phyloP scores from a whole-genome alignment of 2,113 vertebrate genomes.

The Heterochromis multidens region DNA sequence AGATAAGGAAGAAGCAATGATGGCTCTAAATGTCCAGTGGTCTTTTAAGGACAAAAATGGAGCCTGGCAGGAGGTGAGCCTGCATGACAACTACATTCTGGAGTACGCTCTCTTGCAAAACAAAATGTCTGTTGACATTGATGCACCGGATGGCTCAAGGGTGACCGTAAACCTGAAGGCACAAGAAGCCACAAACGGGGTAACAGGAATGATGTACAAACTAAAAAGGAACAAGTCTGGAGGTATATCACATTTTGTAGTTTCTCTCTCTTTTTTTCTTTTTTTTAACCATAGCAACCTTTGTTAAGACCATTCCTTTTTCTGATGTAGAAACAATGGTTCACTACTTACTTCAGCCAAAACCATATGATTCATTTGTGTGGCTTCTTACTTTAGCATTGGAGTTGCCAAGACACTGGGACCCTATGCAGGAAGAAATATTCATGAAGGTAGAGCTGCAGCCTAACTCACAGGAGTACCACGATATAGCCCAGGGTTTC shows the following conservation, averaged over 20 bases:
- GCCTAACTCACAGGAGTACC: not conserved
- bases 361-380: fast-evolving
- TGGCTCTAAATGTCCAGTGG: constrained; percentile 49
- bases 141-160: not conserved
- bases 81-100: constrained; percentile 41
- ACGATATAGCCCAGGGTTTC: constrained; percentile 6
- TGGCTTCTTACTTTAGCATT: not conserved
- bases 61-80: constrained; percentile 35
- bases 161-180: constrained; percentile 11
- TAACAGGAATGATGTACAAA: constrained; percentile 3
- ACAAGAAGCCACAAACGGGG: not conserved
- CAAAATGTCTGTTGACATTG: not conserved
- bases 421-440: constrained; percentile 1
- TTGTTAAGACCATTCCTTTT: not conserved
- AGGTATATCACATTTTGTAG: not conserved
- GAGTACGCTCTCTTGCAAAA: not conserved
- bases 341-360: not conserved
- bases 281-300: not conserved
- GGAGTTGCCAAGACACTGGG: constrained; percentile 34
- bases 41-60: not conserved
- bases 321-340: not conserved
- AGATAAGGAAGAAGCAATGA: constrained; percentile 21
- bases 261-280: not conserved
- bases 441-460: constrained; percentile 44
- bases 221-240: constrained; percentile 23